Evolutionary conservation across 30 jellyfish, hydroid and myxozoan species (phyloP).

Genomic region (Aurelia sp.): DNA sequence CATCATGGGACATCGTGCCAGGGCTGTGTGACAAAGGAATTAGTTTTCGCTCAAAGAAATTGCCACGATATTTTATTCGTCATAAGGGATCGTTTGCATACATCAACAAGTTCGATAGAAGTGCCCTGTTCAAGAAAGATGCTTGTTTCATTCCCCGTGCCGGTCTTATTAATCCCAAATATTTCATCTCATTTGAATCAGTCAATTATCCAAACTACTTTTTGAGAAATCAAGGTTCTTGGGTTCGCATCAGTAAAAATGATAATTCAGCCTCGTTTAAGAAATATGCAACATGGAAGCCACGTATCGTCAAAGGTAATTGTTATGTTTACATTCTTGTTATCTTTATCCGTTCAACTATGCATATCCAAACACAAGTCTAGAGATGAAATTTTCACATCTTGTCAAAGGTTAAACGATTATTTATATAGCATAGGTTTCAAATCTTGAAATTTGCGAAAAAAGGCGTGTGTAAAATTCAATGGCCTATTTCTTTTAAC

Average conservation of each 20-base stretch:
- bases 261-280: background rate
- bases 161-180: background rate
- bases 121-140: constrained; percentile 7
- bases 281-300: background rate
- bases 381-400: too few species aligned
- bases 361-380: too few species aligned
- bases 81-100: background rate
- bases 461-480: too few species aligned
- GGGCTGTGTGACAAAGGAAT: constrained; percentile 22
- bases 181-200: constrained; percentile 19
- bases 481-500: too few species aligned
- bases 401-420: too few species aligned
- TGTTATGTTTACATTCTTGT: too few species aligned
- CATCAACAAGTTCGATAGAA: background rate
- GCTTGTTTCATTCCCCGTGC: background rate
- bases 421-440: too few species aligned
- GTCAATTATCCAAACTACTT: background rate
- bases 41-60: background rate
- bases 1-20: background rate
- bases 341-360: too few species aligned
- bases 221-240: constrained; percentile 7
- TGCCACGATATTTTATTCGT: background rate
- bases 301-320: too few species aligned
- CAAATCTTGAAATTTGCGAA: too few species aligned
- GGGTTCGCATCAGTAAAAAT: background rate